Percentiles rank a stretch among this genome's conserved stretches.
These are phyloP conservation scores for Gerris lacustris DNA, from an alignment of 2,888 invertebrate species.

Conservation along the genomic window DNA sequence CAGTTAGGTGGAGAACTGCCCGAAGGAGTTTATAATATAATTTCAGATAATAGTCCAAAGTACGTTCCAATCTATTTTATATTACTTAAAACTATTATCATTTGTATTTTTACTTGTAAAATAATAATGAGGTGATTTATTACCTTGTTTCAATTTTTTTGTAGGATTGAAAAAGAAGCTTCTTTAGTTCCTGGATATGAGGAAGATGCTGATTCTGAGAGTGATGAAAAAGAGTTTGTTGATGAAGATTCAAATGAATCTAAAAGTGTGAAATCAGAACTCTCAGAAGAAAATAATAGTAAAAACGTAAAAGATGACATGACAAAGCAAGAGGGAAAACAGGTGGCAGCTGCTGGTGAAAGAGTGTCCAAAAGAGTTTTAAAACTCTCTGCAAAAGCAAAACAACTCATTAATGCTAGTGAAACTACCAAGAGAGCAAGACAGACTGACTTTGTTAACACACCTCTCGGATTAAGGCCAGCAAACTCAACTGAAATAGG, in stretches of 20 bases:
- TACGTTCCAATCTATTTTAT: neutral
- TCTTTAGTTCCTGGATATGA: constrained; percentile 42
- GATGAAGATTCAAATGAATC: neutral
- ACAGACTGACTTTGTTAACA: constrained; percentile 26
- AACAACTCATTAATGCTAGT: constrained; percentile 28
- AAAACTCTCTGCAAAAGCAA: constrained; percentile 28
- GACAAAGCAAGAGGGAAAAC: constrained; percentile 7
- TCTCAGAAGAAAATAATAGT: constrained; percentile 15
- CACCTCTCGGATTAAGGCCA: constrained; percentile 39
- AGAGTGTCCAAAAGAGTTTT: constrained; percentile 18
- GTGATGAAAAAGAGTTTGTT: constrained; percentile 28
- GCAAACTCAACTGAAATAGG: constrained; percentile 35
- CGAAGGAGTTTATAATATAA: constrained; percentile 37
- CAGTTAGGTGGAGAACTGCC: constrained; percentile 45
- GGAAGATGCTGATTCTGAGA: constrained; percentile 39
- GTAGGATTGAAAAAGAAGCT: neutral
- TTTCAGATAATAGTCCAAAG: constrained; percentile 24
- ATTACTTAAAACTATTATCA: constrained; percentile 5
- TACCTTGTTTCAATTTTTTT: neutral
- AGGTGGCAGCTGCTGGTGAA: constrained; percentile 2
- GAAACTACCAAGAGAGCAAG: constrained; percentile 26
- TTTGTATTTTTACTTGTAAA: too few relatives aligned
- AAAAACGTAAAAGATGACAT: constrained; percentile 28
- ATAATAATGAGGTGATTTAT: too few relatives aligned
- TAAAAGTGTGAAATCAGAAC: neutral